Evolutionary conservation across 1,140 invertebrate species (phyloP).

Genomic region (Pissodes strobi): DNA sequence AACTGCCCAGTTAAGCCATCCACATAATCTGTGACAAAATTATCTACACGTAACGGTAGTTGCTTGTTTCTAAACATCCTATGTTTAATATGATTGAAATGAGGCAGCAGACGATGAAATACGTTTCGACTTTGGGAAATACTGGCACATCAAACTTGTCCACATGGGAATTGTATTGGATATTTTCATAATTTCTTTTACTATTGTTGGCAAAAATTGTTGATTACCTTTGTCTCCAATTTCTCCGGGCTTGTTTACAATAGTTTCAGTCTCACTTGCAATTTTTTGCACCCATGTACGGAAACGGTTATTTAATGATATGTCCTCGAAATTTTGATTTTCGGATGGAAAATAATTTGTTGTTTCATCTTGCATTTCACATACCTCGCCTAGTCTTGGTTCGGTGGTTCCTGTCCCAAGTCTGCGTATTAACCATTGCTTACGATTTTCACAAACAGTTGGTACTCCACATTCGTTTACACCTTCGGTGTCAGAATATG

Average conservation of each 20-base stretch:
- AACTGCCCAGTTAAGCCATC: not conserved
- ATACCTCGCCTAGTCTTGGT: no score
- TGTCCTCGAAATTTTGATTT: no score
- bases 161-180: not conserved
- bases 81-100: not conserved
- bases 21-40: not conserved
- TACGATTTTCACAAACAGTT: not conserved
- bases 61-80: not conserved
- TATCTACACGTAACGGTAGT: not conserved
- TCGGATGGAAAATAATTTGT: no score
- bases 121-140: not conserved
- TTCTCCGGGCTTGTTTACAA: not conserved
- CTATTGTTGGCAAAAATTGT: not conserved
- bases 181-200: not conserved
- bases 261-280: not conserved
- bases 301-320: not conserved
- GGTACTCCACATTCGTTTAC: not conserved
- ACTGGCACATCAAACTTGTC: not conserved
- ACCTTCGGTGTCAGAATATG: constrained; percentile 3
- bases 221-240: not conserved
- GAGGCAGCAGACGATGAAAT: not conserved
- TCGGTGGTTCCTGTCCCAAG: not conserved
- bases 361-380: not conserved
- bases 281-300: not conserved
- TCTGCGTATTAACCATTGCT: not conserved